phyloP scores from a whole-genome alignment of 2,888 invertebrate genomes.

The Syrista parreyssii region DNA sequence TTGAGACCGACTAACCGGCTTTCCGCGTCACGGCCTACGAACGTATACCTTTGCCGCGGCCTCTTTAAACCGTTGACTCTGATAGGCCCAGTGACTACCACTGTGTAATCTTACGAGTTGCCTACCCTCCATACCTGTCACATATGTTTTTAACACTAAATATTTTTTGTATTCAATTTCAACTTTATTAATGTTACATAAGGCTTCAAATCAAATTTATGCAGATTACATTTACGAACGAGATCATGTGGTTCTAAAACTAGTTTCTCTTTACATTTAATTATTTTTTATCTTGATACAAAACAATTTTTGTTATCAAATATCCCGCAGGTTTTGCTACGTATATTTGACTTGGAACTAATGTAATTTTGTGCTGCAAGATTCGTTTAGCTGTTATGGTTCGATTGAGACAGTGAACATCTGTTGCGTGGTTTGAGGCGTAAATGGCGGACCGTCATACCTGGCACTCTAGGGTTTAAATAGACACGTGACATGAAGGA shows the following conservation, averaged over 20 bases:
- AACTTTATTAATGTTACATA: not conserved
- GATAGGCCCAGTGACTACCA: not conserved
- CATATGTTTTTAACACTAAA: not conserved
- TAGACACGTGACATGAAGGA: not conserved
- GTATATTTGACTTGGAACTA: not conserved
- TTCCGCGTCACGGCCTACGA: slow-evolving; percentile 51
- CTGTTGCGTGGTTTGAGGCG: not conserved
- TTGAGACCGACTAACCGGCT: slow-evolving; percentile 60
- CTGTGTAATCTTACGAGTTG: not conserved
- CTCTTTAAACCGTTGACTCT: not conserved
- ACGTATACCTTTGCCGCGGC: not conserved
- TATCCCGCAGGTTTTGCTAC: not conserved
- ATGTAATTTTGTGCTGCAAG: not conserved
- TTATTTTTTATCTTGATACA: too few species aligned
- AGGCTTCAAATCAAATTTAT: not conserved
- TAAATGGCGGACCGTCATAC: not conserved
- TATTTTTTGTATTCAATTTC: not conserved
- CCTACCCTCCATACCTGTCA: not conserved
- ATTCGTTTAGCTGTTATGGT: not conserved
- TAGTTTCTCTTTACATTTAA: not conserved
- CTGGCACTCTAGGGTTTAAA: not conserved
- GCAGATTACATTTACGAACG: not conserved
- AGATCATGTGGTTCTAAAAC: not conserved
- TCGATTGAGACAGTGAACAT: not conserved
- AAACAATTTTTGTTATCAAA: not conserved